Evolutionary conservation across 2,113 vertebrate species (phyloP).

Genomic region (Lepidothrix coronata): DNA sequence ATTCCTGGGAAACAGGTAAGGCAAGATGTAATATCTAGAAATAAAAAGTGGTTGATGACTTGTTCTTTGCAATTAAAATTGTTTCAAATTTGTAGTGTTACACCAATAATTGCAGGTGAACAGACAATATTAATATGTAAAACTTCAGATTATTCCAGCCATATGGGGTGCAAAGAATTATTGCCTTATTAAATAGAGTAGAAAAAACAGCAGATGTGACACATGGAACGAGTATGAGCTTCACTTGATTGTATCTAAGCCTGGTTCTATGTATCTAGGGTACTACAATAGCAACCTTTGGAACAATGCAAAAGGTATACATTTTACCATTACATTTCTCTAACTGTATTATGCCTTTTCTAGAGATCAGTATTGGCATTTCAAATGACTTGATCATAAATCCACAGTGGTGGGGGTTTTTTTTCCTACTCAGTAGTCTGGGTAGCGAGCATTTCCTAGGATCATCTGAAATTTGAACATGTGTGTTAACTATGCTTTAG

Average conservation of each 20-base stretch:
- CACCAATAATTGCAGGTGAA: neutral
- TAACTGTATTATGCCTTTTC: neutral
- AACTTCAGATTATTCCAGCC: neutral
- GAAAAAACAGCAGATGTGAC: neutral
- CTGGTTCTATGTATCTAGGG: neutral
- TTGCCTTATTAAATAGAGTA: neutral
- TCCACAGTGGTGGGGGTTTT: accelerated
- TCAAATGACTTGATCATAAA: neutral
- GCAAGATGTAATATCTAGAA: neutral
- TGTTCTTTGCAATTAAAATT: neutral
- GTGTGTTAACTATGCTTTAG: neutral
- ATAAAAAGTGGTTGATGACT: neutral
- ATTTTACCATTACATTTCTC: neutral
- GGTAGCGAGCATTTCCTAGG: neutral
- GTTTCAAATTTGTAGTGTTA: neutral
- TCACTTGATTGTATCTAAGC: neutral
- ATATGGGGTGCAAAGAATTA: neutral
- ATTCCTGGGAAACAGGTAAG: neutral
- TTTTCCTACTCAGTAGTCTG: neutral
- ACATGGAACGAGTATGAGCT: neutral
- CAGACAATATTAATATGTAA: neutral
- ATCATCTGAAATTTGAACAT: neutral
- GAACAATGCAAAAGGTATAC: neutral
- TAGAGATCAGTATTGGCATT: neutral
- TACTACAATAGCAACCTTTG: neutral